These are phyloP conservation scores for Cataglyphis hispanica DNA, from an alignment of 1,140 invertebrate species.

Conservation along the genomic window DNA sequence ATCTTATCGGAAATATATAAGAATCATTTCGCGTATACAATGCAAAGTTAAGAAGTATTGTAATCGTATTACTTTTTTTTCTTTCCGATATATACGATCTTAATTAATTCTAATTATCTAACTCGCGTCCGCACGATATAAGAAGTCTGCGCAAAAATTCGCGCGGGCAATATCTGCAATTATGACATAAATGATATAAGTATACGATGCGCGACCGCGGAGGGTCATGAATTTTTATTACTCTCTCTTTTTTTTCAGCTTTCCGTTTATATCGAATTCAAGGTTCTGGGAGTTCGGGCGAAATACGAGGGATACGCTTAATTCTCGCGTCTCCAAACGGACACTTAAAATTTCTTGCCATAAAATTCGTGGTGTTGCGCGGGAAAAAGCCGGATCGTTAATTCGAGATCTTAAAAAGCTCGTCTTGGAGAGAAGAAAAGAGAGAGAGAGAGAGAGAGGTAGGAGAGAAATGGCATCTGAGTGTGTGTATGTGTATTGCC, in stretches of 20 bases:
- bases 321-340: slow-evolving; percentile 70
- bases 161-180: not conserved
- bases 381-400: slow-evolving; percentile 61
- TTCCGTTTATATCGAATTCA: slow-evolving; percentile 59
- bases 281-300: slow-evolving; percentile 50
- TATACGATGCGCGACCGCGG: slow-evolving; percentile 4
- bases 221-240: slow-evolving; percentile 70
- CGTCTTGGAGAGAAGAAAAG: not conserved
- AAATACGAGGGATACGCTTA: slow-evolving; percentile 61
- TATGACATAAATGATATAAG: not conserved
- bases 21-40: not conserved
- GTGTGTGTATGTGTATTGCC: not conserved
- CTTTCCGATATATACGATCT: not conserved
- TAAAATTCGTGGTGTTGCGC: slow-evolving; percentile 61
- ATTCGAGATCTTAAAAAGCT: slow-evolving; percentile 30
- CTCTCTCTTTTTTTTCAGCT: not conserved
- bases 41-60: not conserved
- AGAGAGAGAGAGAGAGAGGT: not conserved
- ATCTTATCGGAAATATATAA: slow-evolving; percentile 6
- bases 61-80: not conserved
- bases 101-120: slow-evolving; percentile 4
- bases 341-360: slow-evolving; percentile 72
- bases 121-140: not conserved
- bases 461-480: no score
- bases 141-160: not conserved